Base-by-base conservation (phyloP, 1,140 invertebrate species). In the Drosophila pallidifrons region DNA sequence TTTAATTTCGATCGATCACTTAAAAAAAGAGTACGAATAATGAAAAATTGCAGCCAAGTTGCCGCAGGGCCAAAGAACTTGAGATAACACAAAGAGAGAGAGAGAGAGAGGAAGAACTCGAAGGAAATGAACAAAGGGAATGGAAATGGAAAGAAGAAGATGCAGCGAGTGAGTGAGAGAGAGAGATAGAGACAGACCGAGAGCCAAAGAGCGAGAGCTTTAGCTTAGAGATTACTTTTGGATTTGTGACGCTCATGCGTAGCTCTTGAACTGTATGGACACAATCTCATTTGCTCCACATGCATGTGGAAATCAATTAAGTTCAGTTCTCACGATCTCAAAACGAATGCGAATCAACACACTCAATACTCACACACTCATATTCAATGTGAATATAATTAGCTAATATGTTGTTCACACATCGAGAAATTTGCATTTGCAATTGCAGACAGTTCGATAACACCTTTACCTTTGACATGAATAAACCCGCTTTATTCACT, bases 1-100 rank as follows among this genome's bases (percentile, higher is more conserved):
- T 87, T 87, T 87, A 87, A 87, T 87, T 87, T 87, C 82, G 82
- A 87, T 87, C 82, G 82, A 87, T 87, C 82, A 87, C 82, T 87
- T 86, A 86, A 81, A 86, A 81, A 86, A 81, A 86, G 79, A 86
- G 79, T 79, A 71, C 79, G 83, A 88, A 86, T 87, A 87, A 86
- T 86, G 78, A 87, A 82, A 87, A 87, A 88, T 88, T 82, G 77
- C 82, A 77, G 57, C 69, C 77, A 25, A 72, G 68, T 77, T 65
- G 82, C 82, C 77, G 72, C 79, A 49, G 79, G 83, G 58, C 32
- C 25, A 16, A 65, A 66, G 49, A 86, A 51, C 58, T 63, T 67
- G 30, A 71, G 76, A 82, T 82, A 81, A 73, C 67, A 74, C 58
- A 51, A 11, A 28, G 15, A 49, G 16, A 28, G 20, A 28, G 20